Base-by-base conservation (phyloP, 2,888 invertebrate species). In the Zaprionus obscuricornis region DNA sequence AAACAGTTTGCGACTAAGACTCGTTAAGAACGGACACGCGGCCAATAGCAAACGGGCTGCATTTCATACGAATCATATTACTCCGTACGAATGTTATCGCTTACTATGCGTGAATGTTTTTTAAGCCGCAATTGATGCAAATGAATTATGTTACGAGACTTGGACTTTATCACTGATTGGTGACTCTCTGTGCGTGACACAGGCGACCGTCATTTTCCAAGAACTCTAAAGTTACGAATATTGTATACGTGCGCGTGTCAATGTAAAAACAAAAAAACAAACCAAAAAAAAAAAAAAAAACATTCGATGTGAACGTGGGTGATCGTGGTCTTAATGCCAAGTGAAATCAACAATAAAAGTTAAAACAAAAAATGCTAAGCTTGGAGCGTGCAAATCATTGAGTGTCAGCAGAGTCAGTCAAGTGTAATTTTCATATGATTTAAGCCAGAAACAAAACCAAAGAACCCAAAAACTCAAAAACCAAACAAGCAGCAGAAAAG, bases 1-100 rank as follows among this genome's bases (percentile, higher is more conserved):
- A 76, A 85, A 74, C 87, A 88, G 88, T 88, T 88, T 87, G 87
- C 86, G 81, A 87, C 78, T 77, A 82, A 74, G 77, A 81, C 85
- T 88, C 87, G 88, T 86, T 64, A 86, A 76, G 88, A 82, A 81
- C 85, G 84, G 88, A 83, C 83, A 73, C 73, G 66, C 66, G 73
- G 69, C 81, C 85, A 83, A 85, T 83, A 51, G 67, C 70, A 73
- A 70, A 56, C 65, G 69, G 58, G 68, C 73, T 47, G 42, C 33
- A 40, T 52, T 40, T 43, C 55, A 60, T 68, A 49, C 52, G 72
- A 72, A 66, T 56, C 50, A 57, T 60, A 47, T 46, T 59, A 58
- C 36, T 34, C 13, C 11, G 18, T 24, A 29, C 67, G 65, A 65
- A 60, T 66, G 20, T 14, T 52, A 17, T 36, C 11, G 5, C 31